Conservation (phyloP, 1,140 invertebrate genomes). For the Agrypnia vestita region DNA sequence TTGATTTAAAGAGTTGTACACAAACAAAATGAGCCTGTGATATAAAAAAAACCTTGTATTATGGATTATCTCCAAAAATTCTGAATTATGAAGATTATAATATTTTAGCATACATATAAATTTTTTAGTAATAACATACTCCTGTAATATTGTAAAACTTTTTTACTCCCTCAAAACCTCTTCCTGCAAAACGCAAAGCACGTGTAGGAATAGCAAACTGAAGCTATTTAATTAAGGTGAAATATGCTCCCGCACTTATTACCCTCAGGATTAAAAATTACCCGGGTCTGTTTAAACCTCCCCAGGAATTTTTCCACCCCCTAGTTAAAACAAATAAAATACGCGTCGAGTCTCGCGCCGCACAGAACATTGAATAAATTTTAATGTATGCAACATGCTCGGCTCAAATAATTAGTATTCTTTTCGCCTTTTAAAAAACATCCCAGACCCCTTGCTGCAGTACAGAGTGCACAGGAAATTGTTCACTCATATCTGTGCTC, state of each 20-base stretch:
- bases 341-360: constrained; percentile 34
- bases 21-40: too few species aligned
- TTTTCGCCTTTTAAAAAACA: constrained; percentile 34
- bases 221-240: constrained; percentile 40
- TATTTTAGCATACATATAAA: too few species aligned
- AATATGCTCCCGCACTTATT: constrained; percentile 39
- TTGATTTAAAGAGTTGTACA: too few species aligned
- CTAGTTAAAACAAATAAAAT: constrained; percentile 38
- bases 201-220: constrained; percentile 25
- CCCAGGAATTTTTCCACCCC: constrained; percentile 3
- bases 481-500: not conserved
- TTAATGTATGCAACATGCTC: constrained; percentile 38
- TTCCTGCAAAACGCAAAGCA: constrained; percentile 1
- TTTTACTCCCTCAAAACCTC: not conserved
- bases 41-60: too few species aligned
- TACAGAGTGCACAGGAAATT: constrained; percentile 23
- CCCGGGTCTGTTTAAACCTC: not conserved
- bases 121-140: too few species aligned
- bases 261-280: constrained; percentile 34
- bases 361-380: constrained; percentile 33
- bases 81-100: too few species aligned
- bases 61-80: too few species aligned
- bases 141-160: not conserved
- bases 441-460: not conserved
- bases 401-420: constrained; percentile 45